phyloP scores from a whole-genome alignment of 2,113 vertebrate species.

The Etheostoma spectabile region DNA sequence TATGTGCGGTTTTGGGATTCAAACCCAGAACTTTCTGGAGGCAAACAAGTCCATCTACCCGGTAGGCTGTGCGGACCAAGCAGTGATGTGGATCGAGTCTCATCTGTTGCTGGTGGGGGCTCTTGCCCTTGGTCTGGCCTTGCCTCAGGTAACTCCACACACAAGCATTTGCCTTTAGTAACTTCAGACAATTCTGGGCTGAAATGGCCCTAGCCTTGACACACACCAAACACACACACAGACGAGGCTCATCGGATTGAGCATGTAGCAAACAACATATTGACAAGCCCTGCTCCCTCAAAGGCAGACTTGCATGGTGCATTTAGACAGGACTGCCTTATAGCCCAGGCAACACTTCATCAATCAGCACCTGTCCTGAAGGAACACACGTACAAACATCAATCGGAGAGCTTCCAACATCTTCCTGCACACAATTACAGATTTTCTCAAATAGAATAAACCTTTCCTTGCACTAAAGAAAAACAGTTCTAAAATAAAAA shows the following conservation, averaged over 20 bases:
- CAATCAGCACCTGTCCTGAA: constrained; percentile 37
- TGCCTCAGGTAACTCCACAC: constrained; percentile 81
- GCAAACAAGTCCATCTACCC: constrained; percentile 79
- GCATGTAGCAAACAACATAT: constrained; percentile 36
- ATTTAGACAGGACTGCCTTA: neutral
- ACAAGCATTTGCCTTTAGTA: neutral
- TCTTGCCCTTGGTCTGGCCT: constrained; percentile 80
- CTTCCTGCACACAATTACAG: neutral
- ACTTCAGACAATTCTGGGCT: neutral
- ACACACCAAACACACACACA: no score
- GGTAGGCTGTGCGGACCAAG: constrained; percentile 82
- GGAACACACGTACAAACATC: neutral
- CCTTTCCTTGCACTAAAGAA: accelerated
- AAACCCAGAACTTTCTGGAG: constrained; percentile 76
- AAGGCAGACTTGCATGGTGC: neutral
- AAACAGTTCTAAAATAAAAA: neutral
- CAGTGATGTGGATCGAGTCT: constrained; percentile 82
- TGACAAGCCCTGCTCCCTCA: constrained; percentile 15
- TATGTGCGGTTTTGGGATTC: constrained; percentile 84
- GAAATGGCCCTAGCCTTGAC: neutral
- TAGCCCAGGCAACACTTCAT: constrained; percentile 34
- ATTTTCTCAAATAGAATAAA: neutral
- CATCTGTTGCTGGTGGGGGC: constrained; percentile 83
- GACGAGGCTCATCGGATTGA: constrained; percentile 8
- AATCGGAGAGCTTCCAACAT: neutral